Base-by-base conservation (phyloP, 2,888 invertebrate species). In the Lysandra bellargus region DNA sequence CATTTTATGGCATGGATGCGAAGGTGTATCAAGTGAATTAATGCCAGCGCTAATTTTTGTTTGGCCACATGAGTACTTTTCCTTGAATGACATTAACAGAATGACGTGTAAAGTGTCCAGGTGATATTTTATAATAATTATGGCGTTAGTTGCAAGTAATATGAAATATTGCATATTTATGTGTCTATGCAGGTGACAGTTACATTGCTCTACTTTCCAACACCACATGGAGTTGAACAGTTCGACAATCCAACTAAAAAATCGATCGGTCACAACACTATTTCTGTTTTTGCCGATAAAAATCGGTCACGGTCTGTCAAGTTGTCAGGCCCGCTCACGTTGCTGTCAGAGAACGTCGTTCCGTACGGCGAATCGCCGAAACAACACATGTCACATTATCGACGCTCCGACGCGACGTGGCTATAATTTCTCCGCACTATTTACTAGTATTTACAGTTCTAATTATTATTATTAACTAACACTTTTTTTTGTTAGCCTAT, bases 261-360 rank as follows among this genome's bases (percentile, higher is more conserved):
- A 12, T 33, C 33, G 33, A 69, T 69, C 17, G 69, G 69, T 69
- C 69, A 37, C 69, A 37, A 37, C 37, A 37, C 69, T 69, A 37
- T 69, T 69, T 17, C 33, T 17, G 69, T 69, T 69, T 69, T 69
- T 1, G 14, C 69, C 69, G 33, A 69, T 33, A 69, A 69, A 69
- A 69, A 69, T 69, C 69, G 69, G 69, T 69, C 33, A 69, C 33
- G 37, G 69, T 17, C 69, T 37, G 37, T 69, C 37, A 37, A 69
- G 69, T 17, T 69, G 69, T 69, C 69, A 37, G 33, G 12, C 17
- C 14, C 69, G 69, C 12, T 69, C 33, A 9, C 69, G 33, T 69
- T 17, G 69, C 69, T 69, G 69, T 69, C 69, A 69, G 69, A 17
- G 30, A 69, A 69, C 69, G 33, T 4, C 33, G 69, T 14, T 33